phyloP scores from a whole-genome alignment of 2,797 vertebrate genomes.

The Decapterus maruadsi region DNA sequence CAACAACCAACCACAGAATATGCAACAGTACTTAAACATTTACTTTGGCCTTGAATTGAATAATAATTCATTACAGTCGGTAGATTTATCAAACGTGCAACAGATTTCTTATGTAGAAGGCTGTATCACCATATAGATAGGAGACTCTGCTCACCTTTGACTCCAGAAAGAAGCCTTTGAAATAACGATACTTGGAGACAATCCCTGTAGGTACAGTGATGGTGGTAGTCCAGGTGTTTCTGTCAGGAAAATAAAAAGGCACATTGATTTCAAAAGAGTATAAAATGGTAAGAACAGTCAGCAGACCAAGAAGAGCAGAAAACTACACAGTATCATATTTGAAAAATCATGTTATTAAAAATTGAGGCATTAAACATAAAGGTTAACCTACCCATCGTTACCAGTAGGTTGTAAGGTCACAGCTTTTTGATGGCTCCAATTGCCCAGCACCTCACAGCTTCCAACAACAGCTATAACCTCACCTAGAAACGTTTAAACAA shows the following conservation, averaged over 20 bases:
- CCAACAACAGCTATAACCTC: slow-evolving; percentile 95
- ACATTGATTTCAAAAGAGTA: neutral
- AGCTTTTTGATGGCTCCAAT: slow-evolving; percentile 91
- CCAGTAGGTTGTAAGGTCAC: slow-evolving; percentile 83
- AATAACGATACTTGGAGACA: slow-evolving; percentile 91
- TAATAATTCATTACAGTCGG: neutral
- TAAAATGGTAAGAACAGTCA: neutral
- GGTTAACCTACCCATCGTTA: slow-evolving; percentile 74
- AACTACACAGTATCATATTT: neutral
- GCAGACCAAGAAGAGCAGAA: neutral
- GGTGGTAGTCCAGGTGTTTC: slow-evolving; percentile 87
- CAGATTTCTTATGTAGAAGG: neutral
- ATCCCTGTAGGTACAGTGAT: slow-evolving; percentile 85
- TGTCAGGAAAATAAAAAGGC: slow-evolving; percentile 57
- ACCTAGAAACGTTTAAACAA: slow-evolving; percentile 78
- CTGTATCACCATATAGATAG: neutral
- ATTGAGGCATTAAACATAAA: neutral
- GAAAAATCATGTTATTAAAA: neutral
- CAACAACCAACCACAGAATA: slow-evolving; percentile 10
- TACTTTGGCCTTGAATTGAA: neutral
- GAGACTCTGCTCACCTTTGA: slow-evolving; percentile 89
- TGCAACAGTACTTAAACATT: neutral
- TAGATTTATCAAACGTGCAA: neutral
- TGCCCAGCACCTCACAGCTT: slow-evolving; percentile 91
- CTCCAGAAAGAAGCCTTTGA: slow-evolving; percentile 93